Evolutionary conservation across 2,797 vertebrate species (phyloP).

Genomic region (Smutsia gigantea): DNA sequence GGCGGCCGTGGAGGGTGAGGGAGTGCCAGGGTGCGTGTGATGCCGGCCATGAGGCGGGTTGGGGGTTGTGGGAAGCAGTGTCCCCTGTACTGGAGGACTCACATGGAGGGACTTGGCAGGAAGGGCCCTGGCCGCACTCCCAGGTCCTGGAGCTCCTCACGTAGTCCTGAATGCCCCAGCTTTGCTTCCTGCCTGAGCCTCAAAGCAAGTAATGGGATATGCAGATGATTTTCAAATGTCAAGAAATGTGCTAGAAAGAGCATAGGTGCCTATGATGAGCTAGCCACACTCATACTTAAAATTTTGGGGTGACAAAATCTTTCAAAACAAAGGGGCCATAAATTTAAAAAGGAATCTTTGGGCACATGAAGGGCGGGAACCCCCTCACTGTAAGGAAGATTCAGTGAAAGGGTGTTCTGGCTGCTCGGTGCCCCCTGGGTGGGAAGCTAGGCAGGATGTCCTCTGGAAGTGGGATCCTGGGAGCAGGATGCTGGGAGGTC

Average conservation of each 20-base stretch:
- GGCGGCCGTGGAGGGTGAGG: not conserved
- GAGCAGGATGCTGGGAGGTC: not conserved
- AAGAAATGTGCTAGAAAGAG: not conserved
- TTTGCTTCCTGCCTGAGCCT: not conserved
- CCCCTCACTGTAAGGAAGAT: not conserved
- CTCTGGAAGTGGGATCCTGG: not conserved
- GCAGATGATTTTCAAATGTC: not conserved
- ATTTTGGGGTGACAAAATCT: not conserved
- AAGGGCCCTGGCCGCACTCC: not conserved
- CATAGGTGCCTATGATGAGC: not conserved
- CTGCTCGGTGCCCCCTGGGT: not conserved
- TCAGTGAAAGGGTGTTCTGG: not conserved
- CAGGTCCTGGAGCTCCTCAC: not conserved
- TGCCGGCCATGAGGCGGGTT: fast-evolving
- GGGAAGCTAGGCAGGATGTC: not conserved
- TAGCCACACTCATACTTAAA: not conserved
- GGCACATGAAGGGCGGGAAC: not conserved
- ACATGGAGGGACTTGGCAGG: fast-evolving
- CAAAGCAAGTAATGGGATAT: not conserved
- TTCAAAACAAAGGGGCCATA: slow-evolving; percentile 26
- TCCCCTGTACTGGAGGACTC: not conserved
- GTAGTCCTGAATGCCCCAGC: not conserved
- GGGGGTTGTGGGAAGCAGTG: not conserved
- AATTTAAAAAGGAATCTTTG: not conserved
- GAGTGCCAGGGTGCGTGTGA: not conserved